These are phyloP conservation scores for Pachycephala philippinensis DNA, from an alignment of 2,113 vertebrate species.

Conservation along the genomic window DNA sequence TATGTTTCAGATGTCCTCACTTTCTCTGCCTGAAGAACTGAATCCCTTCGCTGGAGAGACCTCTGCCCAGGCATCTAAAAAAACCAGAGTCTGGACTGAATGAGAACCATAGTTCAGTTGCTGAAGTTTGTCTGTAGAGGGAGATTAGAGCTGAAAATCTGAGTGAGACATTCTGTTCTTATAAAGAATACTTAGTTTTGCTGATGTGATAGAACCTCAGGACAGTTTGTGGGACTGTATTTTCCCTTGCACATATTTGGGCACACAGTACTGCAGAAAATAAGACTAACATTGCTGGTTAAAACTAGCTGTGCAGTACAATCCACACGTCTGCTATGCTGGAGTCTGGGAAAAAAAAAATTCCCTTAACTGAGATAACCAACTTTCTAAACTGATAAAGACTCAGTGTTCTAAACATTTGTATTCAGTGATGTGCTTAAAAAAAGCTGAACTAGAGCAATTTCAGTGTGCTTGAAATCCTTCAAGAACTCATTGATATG, in stretches of 20 bases:
- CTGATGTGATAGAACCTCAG: neutral
- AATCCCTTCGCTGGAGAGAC: neutral
- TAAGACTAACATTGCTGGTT: neutral
- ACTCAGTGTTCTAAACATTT: neutral
- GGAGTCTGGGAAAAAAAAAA: neutral
- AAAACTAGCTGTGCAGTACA: neutral
- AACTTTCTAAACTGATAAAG: neutral
- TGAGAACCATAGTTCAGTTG: neutral
- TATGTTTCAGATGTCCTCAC: neutral
- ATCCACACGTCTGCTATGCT: neutral
- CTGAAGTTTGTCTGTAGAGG: slow-evolving; percentile 33
- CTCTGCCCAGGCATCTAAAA: neutral
- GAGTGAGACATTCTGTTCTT: neutral
- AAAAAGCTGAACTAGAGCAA: neutral
- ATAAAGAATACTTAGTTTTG: neutral
- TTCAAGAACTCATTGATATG: neutral
- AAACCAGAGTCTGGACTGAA: neutral
- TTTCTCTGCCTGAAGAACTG: neutral
- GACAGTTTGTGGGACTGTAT: neutral
- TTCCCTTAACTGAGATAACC: neutral
- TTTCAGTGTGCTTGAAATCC: neutral
- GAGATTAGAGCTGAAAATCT: slow-evolving; percentile 16
- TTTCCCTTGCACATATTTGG: neutral
- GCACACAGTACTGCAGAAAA: neutral
- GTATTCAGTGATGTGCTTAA: neutral